Conservation (phyloP, 2,113 vertebrate species). For the Puffinus mauretanicus region DNA sequence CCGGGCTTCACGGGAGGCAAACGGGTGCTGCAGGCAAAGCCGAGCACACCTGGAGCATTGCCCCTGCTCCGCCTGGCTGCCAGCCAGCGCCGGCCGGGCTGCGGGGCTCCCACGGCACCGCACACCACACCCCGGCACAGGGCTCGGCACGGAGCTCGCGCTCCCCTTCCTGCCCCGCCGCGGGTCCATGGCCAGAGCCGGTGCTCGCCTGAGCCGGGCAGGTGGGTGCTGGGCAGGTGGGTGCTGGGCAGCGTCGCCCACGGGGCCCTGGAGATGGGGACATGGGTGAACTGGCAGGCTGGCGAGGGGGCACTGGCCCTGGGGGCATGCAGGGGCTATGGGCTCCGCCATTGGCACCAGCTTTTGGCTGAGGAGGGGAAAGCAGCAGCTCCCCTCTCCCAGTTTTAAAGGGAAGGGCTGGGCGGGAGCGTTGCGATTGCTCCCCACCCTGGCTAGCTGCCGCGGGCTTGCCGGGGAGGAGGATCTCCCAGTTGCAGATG, state of each 20-base stretch:
- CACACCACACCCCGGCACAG: accelerated
- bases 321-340: too few relatives aligned
- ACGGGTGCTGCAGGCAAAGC: background rate
- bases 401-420: background rate
- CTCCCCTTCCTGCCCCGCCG: background rate
- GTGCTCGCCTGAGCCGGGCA: background rate
- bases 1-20: background rate
- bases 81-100: background rate
- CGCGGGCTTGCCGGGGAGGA: background rate
- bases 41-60: background rate
- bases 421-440: accelerated
- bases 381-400: background rate
- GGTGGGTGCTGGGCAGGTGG: background rate
- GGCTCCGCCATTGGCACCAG: background rate
- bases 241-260: background rate
- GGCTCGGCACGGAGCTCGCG: background rate
- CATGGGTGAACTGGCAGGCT: background rate
- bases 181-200: accelerated
- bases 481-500: accelerated
- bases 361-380: background rate
- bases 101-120: background rate
- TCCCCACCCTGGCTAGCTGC: background rate
- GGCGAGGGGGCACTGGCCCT: background rate
- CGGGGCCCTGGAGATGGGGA: background rate
- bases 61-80: background rate